Percentiles rank a stretch among this genome's conserved stretches.
These are phyloP conservation scores for Archivesica marissinica DNA, from an alignment of 1,140 invertebrate genomes.

Conservation along the genomic window DNA sequence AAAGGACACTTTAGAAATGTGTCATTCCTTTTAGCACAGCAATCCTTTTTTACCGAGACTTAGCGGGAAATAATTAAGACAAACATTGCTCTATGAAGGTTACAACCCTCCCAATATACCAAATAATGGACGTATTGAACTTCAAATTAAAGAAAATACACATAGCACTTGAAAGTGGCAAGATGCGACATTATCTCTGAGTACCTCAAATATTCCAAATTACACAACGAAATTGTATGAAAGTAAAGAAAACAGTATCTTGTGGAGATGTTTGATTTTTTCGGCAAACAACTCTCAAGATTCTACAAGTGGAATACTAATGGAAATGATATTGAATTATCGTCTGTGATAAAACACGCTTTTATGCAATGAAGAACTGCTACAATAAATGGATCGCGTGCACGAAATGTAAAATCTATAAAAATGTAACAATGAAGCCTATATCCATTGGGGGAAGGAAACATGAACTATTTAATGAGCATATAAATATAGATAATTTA, in stretches of 20 bases:
- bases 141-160: constrained; percentile 42
- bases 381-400: constrained; percentile 25
- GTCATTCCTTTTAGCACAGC: constrained; percentile 20
- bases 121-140: constrained; percentile 12
- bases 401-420: constrained; percentile 33
- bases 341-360: constrained; percentile 23
- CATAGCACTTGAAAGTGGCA: constrained; percentile 14
- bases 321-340: constrained; percentile 34
- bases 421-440: constrained; percentile 29
- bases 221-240: constrained; percentile 4
- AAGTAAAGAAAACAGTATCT: constrained; percentile 29
- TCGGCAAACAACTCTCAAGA: background rate
- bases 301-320: constrained; percentile 37
- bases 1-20: constrained; percentile 10
- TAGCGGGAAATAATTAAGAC: constrained; percentile 6
- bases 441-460: constrained; percentile 1
- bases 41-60: background rate
- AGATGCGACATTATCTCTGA: background rate
- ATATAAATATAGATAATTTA: constrained; percentile 40
- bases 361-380: constrained; percentile 32
- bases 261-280: constrained; percentile 21
- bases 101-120: background rate
- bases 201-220: constrained; percentile 6
- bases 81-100: constrained; percentile 12
- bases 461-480: constrained; percentile 40